phyloP scores from a whole-genome alignment of 2,113 vertebrate genomes.

The Tautogolabrus adspersus region DNA sequence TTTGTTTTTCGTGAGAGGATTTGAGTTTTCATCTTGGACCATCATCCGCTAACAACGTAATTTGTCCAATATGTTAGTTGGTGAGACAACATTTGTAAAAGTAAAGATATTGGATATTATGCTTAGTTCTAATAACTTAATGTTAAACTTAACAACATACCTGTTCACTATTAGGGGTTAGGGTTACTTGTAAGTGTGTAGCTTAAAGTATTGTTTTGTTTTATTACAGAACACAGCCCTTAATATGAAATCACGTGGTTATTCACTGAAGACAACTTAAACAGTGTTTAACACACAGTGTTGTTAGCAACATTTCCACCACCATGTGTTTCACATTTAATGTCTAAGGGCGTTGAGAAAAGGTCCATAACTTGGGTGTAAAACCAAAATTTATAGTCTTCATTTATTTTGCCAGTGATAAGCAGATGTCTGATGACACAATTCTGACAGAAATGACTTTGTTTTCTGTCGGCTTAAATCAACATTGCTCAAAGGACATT shows the following conservation, averaged over 20 bases:
- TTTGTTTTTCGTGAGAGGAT: no score
- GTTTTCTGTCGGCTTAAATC: slow-evolving; percentile 27
- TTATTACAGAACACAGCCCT: background rate
- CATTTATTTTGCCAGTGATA: slow-evolving; percentile 36
- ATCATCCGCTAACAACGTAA: no score
- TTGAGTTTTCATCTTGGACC: no score
- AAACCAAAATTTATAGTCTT: slow-evolving; percentile 15
- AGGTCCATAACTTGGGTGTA: background rate
- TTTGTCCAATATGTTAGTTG: no score
- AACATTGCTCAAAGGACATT: slow-evolving; percentile 41
- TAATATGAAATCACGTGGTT: no score
- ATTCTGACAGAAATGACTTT: slow-evolving; percentile 35
- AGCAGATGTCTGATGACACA: slow-evolving; percentile 41
- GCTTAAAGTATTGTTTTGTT: background rate
- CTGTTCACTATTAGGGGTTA: background rate
- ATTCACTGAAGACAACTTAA: background rate
- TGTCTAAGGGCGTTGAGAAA: background rate
- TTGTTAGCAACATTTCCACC: background rate
- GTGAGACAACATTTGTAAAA: no score
- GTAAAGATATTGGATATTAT: no score
- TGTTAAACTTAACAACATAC: background rate
- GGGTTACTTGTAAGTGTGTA: background rate
- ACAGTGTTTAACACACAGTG: background rate
- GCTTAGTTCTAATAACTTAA: no score
- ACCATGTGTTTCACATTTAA: slow-evolving; percentile 8